phyloP scores from a whole-genome alignment of 2,797 vertebrate genomes.

The Sciurus carolinensis region DNA sequence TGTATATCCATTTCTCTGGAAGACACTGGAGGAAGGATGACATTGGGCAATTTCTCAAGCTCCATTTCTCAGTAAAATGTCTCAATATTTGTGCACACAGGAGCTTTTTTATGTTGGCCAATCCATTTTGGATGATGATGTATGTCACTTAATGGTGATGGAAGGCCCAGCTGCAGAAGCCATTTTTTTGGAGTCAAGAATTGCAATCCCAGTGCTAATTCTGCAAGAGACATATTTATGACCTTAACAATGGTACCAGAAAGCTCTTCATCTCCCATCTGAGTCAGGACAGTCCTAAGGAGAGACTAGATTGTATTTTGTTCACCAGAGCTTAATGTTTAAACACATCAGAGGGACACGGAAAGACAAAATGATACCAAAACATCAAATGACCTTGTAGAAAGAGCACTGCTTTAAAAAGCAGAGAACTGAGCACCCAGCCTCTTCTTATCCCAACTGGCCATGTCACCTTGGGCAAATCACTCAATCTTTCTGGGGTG shows the following conservation, averaged over 20 bases:
- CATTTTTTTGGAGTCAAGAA: slow-evolving; percentile 78
- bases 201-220: slow-evolving; percentile 71
- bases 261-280: slow-evolving; percentile 20
- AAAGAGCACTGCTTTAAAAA: background rate
- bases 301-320: slow-evolving; percentile 24
- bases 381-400: background rate
- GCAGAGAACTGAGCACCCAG: background rate
- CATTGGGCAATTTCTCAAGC: slow-evolving; percentile 74
- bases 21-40: slow-evolving; percentile 45
- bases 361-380: background rate
- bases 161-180: slow-evolving; percentile 60
- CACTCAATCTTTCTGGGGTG: slow-evolving; percentile 21
- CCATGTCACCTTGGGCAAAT: background rate
- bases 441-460: background rate
- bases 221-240: slow-evolving; percentile 76
- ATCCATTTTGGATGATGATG: slow-evolving; percentile 72
- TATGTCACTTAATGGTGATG: slow-evolving; percentile 74
- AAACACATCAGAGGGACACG: slow-evolving; percentile 46
- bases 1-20: slow-evolving; percentile 23
- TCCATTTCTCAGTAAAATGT: slow-evolving; percentile 78
- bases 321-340: slow-evolving; percentile 54
- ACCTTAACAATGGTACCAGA: slow-evolving; percentile 37
- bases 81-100: slow-evolving; percentile 77
- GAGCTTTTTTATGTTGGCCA: slow-evolving; percentile 75
- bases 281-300: background rate